Conservation (phyloP, 2,797 vertebrate genomes). For the Oryzias dopingdopingensis region DNA sequence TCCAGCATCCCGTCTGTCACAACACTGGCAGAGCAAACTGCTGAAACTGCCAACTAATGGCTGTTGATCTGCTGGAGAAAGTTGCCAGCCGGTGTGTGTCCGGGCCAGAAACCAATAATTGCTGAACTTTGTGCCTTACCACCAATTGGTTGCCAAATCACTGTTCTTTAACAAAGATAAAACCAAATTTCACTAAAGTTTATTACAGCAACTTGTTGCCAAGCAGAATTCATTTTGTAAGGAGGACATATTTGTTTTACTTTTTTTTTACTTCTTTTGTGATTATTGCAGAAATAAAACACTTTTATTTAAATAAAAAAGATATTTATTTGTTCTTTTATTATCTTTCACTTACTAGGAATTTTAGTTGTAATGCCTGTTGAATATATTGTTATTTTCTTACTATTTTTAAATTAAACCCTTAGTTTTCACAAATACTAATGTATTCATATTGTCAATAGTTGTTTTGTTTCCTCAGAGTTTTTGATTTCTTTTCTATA, state of each 20-base stretch:
- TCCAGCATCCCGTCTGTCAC: conserved; percentile 62
- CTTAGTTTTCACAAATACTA: too few species aligned
- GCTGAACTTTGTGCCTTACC: conserved; percentile 31
- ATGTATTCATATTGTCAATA: too few species aligned
- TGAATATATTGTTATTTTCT: too few species aligned
- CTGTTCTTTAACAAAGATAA: conserved; percentile 15
- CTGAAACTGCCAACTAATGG: conserved; percentile 46
- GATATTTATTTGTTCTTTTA: not conserved
- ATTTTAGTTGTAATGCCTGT: too few species aligned
- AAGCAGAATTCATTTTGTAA: conserved; percentile 18
- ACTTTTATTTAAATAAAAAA: not conserved
- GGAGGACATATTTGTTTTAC: not conserved
- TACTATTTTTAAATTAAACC: too few species aligned
- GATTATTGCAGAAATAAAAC: not conserved
- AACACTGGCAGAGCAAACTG: conserved; percentile 42
- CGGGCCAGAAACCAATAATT: conserved; percentile 24
- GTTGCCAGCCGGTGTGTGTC: conserved; percentile 35
- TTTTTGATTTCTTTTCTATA: not conserved
- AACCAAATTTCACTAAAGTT: conserved; percentile 18
- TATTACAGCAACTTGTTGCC: conserved; percentile 21
- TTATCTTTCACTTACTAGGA: too few species aligned
- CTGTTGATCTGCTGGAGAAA: conserved; percentile 38
- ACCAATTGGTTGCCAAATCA: conserved; percentile 36
- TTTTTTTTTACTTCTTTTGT: conserved; percentile 8
- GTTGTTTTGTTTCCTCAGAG: too few species aligned